Percentiles rank a stretch among this genome's conserved stretches.
Conservation (phyloP, 2,113 vertebrate genomes). For the Lophius piscatorius region DNA sequence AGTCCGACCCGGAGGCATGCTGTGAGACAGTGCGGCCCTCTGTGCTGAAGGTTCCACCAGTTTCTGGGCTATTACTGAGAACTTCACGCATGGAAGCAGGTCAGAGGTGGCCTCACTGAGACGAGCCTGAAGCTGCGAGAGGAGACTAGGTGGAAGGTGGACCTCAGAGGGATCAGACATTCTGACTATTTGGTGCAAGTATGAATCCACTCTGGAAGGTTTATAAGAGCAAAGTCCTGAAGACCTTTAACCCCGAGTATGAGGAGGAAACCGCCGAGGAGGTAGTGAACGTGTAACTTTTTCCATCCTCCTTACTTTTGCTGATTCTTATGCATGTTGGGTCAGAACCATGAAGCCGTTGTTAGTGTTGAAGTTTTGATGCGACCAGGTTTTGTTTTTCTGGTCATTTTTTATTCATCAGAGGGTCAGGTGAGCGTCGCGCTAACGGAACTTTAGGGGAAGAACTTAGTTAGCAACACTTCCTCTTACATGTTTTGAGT, state of each 20-base stretch:
- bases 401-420: conserved; percentile 57
- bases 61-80: conserved; percentile 4
- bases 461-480: conserved; percentile 5
- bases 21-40: conserved; percentile 46
- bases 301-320: no score
- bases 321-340: neutral
- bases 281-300: conserved; percentile 55
- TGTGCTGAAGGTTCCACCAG: conserved; percentile 16
- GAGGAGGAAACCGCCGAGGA: conserved; percentile 75
- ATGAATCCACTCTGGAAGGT: conserved; percentile 84
- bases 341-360: neutral
- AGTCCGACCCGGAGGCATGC: conserved; percentile 22
- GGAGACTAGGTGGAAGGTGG: conserved; percentile 47
- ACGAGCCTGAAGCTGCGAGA: conserved; percentile 36
- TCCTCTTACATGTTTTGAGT: neutral
- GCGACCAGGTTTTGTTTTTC: conserved; percentile 38
- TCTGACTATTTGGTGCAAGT: conserved; percentile 40
- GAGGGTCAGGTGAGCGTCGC: conserved; percentile 19
- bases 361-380: conserved; percentile 12
- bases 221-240: conserved; percentile 84
- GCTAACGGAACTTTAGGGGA: conserved; percentile 15
- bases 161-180: conserved; percentile 27
- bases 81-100: conserved; percentile 48
- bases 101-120: conserved; percentile 32
- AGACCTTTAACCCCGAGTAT: conserved; percentile 79